Conservation (phyloP, 2,113 vertebrate genomes). For the Cynocephalus volans region DNA sequence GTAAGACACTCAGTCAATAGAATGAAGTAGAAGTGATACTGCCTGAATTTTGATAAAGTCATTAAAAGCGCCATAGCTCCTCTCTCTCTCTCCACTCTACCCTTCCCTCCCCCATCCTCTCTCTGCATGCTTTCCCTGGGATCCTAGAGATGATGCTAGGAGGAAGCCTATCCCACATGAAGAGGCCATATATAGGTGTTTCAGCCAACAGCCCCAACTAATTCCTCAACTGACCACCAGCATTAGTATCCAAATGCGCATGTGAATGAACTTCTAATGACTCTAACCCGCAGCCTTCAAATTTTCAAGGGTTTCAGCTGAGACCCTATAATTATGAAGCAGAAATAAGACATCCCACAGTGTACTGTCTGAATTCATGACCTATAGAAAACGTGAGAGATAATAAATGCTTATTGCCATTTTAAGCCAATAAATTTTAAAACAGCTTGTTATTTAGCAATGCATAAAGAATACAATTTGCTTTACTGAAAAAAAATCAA, state of each 20-base stretch:
- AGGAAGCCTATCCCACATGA: not conserved
- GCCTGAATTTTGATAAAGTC: not conserved
- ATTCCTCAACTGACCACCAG: not conserved
- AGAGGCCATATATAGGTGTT: not conserved
- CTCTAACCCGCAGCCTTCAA: not conserved
- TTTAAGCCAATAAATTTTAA: conserved; percentile 53
- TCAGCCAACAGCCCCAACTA: not conserved
- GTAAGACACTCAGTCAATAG: not conserved
- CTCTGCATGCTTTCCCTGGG: not conserved
- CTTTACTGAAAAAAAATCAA: not conserved
- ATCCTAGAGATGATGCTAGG: not conserved
- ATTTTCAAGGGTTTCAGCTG: not conserved
- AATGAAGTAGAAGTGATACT: not conserved
- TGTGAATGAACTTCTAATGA: conserved; percentile 32
- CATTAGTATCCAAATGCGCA: not conserved
- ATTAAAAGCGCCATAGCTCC: not conserved
- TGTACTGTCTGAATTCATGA: not conserved
- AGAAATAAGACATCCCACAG: not conserved
- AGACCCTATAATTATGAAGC: not conserved
- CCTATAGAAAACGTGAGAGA: not conserved
- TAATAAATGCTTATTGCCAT: not conserved
- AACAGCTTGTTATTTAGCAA: not conserved
- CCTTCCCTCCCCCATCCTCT: not conserved
- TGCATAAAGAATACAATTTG: not conserved
- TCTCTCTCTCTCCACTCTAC: not conserved